phyloP scores from a whole-genome alignment of 2,888 invertebrate species.

The Pammene fasciana region DNA sequence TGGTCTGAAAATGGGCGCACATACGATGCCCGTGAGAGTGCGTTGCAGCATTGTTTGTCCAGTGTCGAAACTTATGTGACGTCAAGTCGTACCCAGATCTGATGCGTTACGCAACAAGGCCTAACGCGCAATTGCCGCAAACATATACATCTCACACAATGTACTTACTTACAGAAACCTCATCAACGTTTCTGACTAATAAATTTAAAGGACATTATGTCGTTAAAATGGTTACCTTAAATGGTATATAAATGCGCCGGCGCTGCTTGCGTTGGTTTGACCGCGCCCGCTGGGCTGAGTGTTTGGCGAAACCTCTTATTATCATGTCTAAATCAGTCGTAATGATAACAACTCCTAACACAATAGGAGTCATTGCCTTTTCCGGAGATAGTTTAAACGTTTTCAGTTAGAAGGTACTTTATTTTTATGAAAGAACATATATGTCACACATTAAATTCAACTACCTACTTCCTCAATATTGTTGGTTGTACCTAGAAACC shows the following conservation, averaged over 20 bases:
- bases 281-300: slow-evolving; percentile 27
- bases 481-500: not conserved
- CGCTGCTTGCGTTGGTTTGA: slow-evolving; percentile 34
- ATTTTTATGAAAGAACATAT: slow-evolving; percentile 15
- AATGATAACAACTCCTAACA: slow-evolving; percentile 39
- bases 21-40: slow-evolving; percentile 53
- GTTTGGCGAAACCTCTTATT: slow-evolving; percentile 39
- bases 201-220: slow-evolving; percentile 44
- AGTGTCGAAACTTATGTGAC: slow-evolving; percentile 73
- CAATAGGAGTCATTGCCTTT: slow-evolving; percentile 41
- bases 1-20: slow-evolving; percentile 66
- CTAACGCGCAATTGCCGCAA: slow-evolving; percentile 40
- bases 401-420: slow-evolving; percentile 26
- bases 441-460: slow-evolving; percentile 10
- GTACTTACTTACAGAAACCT: slow-evolving; percentile 43
- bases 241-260: slow-evolving; percentile 44
- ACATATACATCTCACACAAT: slow-evolving; percentile 45
- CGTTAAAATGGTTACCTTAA: slow-evolving; percentile 45
- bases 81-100: slow-evolving; percentile 58
- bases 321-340: slow-evolving; percentile 42
- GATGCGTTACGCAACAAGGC: slow-evolving; percentile 56
- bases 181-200: slow-evolving; percentile 42
- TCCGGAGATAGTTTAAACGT: slow-evolving; percentile 33
- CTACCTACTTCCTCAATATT: slow-evolving; percentile 13
- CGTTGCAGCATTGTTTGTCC: slow-evolving; percentile 67